Evolutionary conservation across 2,888 invertebrate genomes (phyloP).

Genomic region (Anodontia alba): DNA sequence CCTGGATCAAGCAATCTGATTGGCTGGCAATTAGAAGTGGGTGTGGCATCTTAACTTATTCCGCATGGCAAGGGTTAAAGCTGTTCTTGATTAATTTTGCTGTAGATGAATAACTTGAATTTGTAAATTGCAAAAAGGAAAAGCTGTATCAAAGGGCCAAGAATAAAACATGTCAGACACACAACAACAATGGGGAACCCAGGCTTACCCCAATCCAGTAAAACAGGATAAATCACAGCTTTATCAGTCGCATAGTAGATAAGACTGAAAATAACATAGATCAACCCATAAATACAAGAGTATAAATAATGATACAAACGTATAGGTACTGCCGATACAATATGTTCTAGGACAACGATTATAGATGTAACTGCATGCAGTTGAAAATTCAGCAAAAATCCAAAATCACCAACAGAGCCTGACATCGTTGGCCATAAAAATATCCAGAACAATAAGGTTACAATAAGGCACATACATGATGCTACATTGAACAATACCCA

Average conservation of each 20-base stretch:
- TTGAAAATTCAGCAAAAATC: constrained; percentile 70
- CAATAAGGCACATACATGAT: constrained; percentile 68
- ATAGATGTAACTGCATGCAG: constrained; percentile 79
- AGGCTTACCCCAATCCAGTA: constrained; percentile 80
- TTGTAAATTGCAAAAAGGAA: constrained; percentile 71
- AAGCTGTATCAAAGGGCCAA: constrained; percentile 71
- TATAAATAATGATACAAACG: constrained; percentile 77
- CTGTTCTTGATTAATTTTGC: constrained; percentile 40
- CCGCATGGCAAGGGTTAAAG: too few species aligned
- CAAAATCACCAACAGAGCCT: constrained; percentile 11
- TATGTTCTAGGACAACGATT: constrained; percentile 75
- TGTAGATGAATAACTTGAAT: constrained; percentile 58
- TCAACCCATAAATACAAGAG: constrained; percentile 69
- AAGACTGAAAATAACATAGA: constrained; percentile 77
- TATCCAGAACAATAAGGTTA: constrained; percentile 78
- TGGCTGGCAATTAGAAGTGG: too few species aligned
- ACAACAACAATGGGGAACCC: constrained; percentile 66
- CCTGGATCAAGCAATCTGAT: too few species aligned
- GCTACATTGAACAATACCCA: constrained; percentile 76
- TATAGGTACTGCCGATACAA: constrained; percentile 74
- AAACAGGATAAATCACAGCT: constrained; percentile 77
- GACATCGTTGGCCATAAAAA: constrained; percentile 70
- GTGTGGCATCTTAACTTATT: too few species aligned
- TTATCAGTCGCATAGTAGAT: constrained; percentile 79
- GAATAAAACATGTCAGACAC: constrained; percentile 65